A percentile compares a stretch with the other conserved stretches of the same genome.
Evolutionary conservation across 2,113 vertebrate species (phyloP).

Genomic region (Cryptomyrus ogoouensis): DNA sequence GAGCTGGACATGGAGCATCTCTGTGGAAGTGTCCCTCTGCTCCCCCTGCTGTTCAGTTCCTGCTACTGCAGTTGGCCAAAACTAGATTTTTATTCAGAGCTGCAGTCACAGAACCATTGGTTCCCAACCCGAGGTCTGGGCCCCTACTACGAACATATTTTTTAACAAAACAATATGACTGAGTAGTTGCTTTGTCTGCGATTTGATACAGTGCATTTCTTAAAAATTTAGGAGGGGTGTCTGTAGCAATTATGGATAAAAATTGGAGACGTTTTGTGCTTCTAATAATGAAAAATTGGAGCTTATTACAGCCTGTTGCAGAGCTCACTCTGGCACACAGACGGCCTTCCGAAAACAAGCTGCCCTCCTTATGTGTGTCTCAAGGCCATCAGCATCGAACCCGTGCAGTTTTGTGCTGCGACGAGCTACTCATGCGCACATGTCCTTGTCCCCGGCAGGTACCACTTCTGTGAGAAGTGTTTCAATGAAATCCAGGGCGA

Average conservation of each 20-base stretch:
- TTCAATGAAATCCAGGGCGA: conserved; percentile 99
- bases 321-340: too few species aligned
- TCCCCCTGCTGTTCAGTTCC: conserved; percentile 48
- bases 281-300: neutral
- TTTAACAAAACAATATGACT: neutral
- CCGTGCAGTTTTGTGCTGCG: neutral
- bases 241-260: neutral
- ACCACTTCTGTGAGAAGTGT: conserved; percentile 99
- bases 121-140: neutral
- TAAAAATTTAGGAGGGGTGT: neutral
- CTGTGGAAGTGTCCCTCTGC: conserved; percentile 30
- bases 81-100: neutral
- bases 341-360: neutral
- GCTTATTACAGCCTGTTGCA: neutral
- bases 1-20: neutral
- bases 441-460: conserved; percentile 79
- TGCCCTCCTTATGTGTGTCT: neutral
- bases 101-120: neutral
- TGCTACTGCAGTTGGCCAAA: conserved; percentile 29
- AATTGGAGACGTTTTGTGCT: neutral
- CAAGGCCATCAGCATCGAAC: neutral
- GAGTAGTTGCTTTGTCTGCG: neutral
- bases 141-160: neutral
- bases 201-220: neutral
- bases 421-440: conserved; percentile 25